phyloP scores from a whole-genome alignment of 2,113 vertebrate genomes.

The Cryptotis parvus region DNA sequence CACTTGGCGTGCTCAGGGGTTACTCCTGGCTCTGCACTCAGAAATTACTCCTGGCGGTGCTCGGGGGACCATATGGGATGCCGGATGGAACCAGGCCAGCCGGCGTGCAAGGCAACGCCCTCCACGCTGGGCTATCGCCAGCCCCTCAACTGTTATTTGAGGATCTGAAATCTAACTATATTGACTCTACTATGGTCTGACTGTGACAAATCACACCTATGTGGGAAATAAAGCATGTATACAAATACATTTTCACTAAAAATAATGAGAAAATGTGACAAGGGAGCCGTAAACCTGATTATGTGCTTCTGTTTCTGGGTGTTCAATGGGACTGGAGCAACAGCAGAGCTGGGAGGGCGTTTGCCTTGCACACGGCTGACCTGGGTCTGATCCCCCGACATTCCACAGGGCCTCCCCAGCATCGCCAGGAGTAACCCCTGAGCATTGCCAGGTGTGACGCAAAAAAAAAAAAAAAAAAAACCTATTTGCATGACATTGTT shows the following conservation, averaged over 20 bases:
- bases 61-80: no score
- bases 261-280: constrained; percentile 27
- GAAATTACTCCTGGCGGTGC: no score
- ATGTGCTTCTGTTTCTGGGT: constrained; percentile 19
- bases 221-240: neutral
- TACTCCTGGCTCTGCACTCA: no score
- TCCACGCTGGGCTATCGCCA: no score
- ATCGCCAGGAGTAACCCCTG: neutral
- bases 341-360: neutral
- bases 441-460: neutral
- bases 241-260: constrained; percentile 29
- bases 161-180: constrained; percentile 46
- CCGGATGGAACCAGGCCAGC: no score
- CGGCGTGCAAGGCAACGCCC: no score
- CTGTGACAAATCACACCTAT: neutral
- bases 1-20: no score
- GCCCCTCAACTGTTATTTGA: neutral
- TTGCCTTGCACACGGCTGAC: no score
- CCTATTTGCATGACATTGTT: constrained; percentile 32
- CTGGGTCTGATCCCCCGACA: neutral
- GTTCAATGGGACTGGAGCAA: constrained; percentile 31
- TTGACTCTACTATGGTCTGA: constrained; percentile 1
- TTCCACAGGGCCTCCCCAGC: no score
- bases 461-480: no score
- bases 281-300: neutral